Conservation (phyloP, 2,113 vertebrate species). For the Hyaena hyaena region DNA sequence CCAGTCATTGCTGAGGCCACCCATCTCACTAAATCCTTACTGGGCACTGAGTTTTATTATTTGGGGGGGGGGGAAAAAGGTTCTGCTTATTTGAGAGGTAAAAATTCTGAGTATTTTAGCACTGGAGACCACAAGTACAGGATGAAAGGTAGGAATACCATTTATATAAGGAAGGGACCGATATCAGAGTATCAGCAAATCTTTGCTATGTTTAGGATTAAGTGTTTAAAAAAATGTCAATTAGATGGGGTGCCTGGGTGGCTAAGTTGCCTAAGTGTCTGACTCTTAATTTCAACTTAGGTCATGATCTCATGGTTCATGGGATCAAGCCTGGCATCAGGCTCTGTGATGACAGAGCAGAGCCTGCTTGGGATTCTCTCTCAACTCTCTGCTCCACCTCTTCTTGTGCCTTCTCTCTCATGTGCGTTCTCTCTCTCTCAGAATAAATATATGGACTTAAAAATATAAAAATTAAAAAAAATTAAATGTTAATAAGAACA, state of each 20-base stretch:
- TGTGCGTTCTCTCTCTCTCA: too few relatives aligned
- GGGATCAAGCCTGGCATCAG: too few relatives aligned
- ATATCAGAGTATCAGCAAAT: not conserved
- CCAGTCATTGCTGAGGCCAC: not conserved
- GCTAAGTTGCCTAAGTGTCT: too few relatives aligned
- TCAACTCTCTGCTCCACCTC: too few relatives aligned
- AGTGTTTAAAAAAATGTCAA: not conserved
- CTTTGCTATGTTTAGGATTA: not conserved
- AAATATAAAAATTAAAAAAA: too few relatives aligned
- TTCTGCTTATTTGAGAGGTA: slow-evolving; percentile 5
- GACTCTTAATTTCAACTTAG: too few relatives aligned
- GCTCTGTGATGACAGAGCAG: too few relatives aligned
- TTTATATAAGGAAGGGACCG: not conserved
- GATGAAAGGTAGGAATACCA: not conserved
- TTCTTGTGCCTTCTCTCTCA: too few relatives aligned
- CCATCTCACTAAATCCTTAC: not conserved
- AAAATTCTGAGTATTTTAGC: not conserved
- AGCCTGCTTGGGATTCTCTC: too few relatives aligned
- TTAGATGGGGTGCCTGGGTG: not conserved
- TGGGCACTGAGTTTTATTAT: not conserved
- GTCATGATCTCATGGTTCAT: too few relatives aligned
- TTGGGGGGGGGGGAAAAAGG: not conserved
- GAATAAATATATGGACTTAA: too few relatives aligned
- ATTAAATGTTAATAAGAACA: not conserved
- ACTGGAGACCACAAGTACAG: not conserved